Base-by-base conservation (phyloP, 1,140 invertebrate species). In the Mya arenaria region DNA sequence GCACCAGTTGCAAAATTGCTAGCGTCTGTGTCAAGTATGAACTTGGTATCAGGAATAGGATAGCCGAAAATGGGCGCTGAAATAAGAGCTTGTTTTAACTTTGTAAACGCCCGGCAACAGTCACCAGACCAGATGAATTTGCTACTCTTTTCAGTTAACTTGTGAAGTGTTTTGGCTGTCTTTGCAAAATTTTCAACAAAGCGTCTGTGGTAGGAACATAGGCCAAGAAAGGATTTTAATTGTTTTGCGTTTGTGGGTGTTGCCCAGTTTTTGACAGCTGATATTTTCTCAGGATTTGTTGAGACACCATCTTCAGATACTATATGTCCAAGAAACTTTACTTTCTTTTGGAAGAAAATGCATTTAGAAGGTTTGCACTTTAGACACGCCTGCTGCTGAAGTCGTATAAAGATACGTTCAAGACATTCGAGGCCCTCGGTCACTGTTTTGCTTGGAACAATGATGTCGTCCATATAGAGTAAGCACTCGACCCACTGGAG, bases 11-110 rank as follows among this genome's bases (percentile, higher is more conserved):
- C 65, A 34, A 52, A 28, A 58, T 74, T 23, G 36, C 63, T 74
- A 25, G 84, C 81, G 52, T 79, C 81, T 32, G 84, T 83, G 56
- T 85, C 84, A 23, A 83, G 37, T 34, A 69, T 85, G 58, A 83
- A 77, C 10, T n/a, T 0, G 39, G 28, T 56, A 32, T 80, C 55
- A 15, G 23, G 30, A 19, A 48, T 25, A 28, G 85, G 84, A 60
- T 69, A 78, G 28, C 65, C 25, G 15, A 87, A 39, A 4, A 85
- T 63, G 15, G 85, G 85, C 10, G 75, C 17, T 39, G 44, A 56
- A 28, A 44, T 74, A 0, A 85, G 60, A 5, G 17, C 23, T 25
- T 65, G 34, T 81, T 80, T 85, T 25, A 87, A 41, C 37, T 13
- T n/a, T n/a, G 19, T 30, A 32, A 34, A 55, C 10, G 68, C 10